Percentiles rank a stretch among this genome's conserved stretches.
Conservation (phyloP, 1,140 invertebrate genomes). For the Sycophaga agraensis region DNA sequence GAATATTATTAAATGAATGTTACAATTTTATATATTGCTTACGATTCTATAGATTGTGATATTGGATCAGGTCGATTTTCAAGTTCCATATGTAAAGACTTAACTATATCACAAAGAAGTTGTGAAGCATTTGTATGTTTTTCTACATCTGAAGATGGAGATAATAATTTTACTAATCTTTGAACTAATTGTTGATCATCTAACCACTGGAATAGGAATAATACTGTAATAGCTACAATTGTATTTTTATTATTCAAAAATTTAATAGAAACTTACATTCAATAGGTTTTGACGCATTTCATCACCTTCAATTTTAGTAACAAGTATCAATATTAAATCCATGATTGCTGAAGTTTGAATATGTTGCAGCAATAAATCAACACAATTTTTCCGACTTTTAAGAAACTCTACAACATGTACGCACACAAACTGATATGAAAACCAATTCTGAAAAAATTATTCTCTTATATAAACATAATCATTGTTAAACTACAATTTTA, state of each 20-base stretch:
- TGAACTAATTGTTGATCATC: constrained; percentile 84
- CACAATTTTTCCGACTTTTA: constrained; percentile 81
- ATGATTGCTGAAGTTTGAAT: constrained; percentile 93
- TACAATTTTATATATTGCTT: too few species aligned
- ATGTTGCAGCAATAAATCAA: constrained; percentile 83
- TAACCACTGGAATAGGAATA: constrained; percentile 72
- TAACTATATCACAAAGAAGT: constrained; percentile 80
- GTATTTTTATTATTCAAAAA: constrained; percentile 1
- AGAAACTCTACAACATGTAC: constrained; percentile 90
- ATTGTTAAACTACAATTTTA: background rate
- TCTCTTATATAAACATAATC: background rate
- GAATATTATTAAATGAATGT: constrained; percentile 1
- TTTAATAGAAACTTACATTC: constrained; percentile 63
- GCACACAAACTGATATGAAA: constrained; percentile 86
- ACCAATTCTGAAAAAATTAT: constrained; percentile 74
- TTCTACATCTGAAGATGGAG: constrained; percentile 71
- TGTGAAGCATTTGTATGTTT: constrained; percentile 80
- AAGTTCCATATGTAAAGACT: constrained; percentile 68
- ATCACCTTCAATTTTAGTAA: constrained; percentile 80
- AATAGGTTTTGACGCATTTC: constrained; percentile 80
- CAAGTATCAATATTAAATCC: constrained; percentile 86
- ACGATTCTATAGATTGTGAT: constrained; percentile 72
- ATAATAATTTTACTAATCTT: constrained; percentile 77
- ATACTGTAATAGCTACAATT: background rate
- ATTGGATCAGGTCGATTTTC: constrained; percentile 67